A percentile compares a stretch with the other conserved stretches of the same genome.
These are phyloP conservation scores for Hoplodrina blanda DNA, from an alignment of 2,888 invertebrate species.

Conservation along the genomic window DNA sequence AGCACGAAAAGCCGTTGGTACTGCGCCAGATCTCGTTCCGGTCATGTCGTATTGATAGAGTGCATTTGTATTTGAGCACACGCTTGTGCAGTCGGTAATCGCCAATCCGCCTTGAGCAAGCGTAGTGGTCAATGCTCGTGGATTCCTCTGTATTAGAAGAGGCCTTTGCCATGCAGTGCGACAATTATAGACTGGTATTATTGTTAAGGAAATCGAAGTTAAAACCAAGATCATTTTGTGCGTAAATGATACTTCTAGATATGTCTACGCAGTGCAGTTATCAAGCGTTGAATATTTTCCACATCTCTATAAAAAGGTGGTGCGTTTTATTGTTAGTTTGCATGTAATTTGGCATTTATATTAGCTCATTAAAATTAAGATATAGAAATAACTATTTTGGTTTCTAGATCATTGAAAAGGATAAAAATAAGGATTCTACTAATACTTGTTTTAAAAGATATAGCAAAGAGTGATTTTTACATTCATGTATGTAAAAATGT, in stretches of 20 bases:
- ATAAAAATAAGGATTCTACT: neutral
- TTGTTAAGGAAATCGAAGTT: neutral
- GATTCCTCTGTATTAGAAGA: no score
- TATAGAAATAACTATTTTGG: constrained; percentile 42
- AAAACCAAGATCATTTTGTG: neutral
- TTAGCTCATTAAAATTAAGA: constrained; percentile 52
- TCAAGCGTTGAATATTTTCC: constrained; percentile 51
- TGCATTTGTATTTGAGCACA: no score
- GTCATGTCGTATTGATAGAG: no score
- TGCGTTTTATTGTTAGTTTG: constrained; percentile 55
- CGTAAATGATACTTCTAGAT: constrained; percentile 24
- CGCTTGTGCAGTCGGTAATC: no score
- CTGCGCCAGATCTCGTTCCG: no score
- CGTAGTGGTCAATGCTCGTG: no score
- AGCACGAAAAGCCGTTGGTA: no score
- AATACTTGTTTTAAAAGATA: constrained; percentile 1
- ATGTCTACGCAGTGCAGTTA: neutral
- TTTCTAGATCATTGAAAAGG: constrained; percentile 41
- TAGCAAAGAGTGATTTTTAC: neutral
- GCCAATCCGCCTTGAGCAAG: no score
- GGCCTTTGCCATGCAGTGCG: no score
- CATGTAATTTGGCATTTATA: constrained; percentile 61
- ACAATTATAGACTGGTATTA: no score
- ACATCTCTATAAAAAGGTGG: constrained; percentile 30
- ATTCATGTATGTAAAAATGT: no score